Conservation (phyloP, 1,140 invertebrate genomes). For the Steinernema feltiae region DNA sequence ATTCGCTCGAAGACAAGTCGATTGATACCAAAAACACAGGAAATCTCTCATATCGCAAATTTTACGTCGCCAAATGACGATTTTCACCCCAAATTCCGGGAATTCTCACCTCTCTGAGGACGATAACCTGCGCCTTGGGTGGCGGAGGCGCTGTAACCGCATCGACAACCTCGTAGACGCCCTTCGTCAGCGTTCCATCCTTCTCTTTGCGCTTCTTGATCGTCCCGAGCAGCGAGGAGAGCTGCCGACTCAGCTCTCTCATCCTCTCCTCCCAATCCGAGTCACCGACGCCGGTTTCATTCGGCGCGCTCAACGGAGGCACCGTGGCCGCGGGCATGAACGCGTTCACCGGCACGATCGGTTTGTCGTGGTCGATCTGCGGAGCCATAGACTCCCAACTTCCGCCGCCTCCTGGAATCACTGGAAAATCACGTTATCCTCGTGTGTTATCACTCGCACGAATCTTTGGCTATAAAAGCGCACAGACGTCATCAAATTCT, state of each 20-base stretch:
- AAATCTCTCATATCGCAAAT: too few relatives aligned
- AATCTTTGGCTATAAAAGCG: neutral
- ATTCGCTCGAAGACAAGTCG: too few relatives aligned
- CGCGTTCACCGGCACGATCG: slow-evolving; percentile 16
- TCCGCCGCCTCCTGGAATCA: slow-evolving; percentile 8
- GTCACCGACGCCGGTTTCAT: neutral
- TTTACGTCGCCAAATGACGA: too few relatives aligned
- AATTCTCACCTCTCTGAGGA: slow-evolving; percentile 18
- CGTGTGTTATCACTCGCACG: neutral
- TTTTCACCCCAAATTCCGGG: too few relatives aligned
- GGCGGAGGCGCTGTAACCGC: neutral
- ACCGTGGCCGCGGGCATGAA: neutral
- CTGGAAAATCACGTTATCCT: slow-evolving; percentile 1
- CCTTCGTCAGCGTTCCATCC: slow-evolving; percentile 18
- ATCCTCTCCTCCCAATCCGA: slow-evolving; percentile 34
- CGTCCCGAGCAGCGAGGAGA: slow-evolving; percentile 24
- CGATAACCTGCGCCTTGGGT: neutral
- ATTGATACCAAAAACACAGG: too few relatives aligned
- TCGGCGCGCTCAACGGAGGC: too few relatives aligned
- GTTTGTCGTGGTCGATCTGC: slow-evolving; percentile 9
- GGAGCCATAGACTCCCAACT: slow-evolving; percentile 9
- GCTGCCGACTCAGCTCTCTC: slow-evolving; percentile 28
- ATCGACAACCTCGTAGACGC: neutral
- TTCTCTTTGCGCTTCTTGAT: slow-evolving; percentile 37
- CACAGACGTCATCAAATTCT: neutral